phyloP scores from a whole-genome alignment of 2,797 vertebrate genomes.

The Meriones psammophilus region DNA sequence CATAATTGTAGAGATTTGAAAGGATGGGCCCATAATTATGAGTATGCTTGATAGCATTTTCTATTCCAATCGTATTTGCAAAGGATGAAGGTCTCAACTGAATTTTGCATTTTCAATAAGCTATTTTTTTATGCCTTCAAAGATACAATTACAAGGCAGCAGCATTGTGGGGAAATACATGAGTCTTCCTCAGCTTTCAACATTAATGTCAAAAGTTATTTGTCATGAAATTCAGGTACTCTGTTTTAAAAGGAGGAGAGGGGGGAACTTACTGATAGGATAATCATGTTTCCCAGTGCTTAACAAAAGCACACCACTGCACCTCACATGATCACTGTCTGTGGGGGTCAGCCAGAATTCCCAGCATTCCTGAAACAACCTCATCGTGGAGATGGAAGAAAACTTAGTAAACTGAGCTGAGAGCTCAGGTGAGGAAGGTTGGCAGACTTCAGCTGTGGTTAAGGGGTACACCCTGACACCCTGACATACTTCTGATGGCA shows the following conservation, averaged over 20 bases:
- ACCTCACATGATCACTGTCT: not conserved
- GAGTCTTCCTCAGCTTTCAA: conserved; percentile 43
- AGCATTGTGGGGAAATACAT: conserved; percentile 46
- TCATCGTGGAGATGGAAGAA: not conserved
- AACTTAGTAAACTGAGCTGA: conserved; percentile 74
- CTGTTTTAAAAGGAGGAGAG: conserved; percentile 24
- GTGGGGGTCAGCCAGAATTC: conserved; percentile 57
- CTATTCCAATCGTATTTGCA: conserved; percentile 49
- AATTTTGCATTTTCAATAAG: conserved; percentile 57
- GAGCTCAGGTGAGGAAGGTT: conserved; percentile 58
- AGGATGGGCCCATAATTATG: not conserved
- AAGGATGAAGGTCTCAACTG: not conserved
- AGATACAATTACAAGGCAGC: not conserved
- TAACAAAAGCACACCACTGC: conserved; percentile 52
- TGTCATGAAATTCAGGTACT: conserved; percentile 60
- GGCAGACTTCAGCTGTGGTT: conserved; percentile 7
- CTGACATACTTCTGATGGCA: not conserved
- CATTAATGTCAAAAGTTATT: conserved; percentile 72
- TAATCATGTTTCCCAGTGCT: conserved; percentile 52
- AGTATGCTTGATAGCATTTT: conserved; percentile 49
- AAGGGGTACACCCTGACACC: not conserved
- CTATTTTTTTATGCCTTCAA: conserved; percentile 44
- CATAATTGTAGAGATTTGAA: not conserved
- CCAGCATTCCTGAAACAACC: conserved; percentile 12
- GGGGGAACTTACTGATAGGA: conserved; percentile 29